Base-by-base conservation (phyloP, 2,113 vertebrate genomes). In the Corynorhinus townsendii region DNA sequence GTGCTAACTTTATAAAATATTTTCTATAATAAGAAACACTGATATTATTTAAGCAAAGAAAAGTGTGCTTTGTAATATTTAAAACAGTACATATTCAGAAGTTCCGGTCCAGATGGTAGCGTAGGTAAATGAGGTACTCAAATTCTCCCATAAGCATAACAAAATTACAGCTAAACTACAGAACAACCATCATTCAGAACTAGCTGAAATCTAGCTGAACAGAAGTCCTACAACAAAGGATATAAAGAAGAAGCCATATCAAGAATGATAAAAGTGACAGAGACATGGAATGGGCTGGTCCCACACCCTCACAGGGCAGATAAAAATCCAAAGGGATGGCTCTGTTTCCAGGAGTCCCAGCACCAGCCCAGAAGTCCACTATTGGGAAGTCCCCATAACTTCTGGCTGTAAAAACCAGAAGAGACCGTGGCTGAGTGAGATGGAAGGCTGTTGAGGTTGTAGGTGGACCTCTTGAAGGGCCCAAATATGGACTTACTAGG, bases 21-120 rank as follows among this genome's bases (percentile, higher is more conserved):
- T 94, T 89, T 56, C 86, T 93, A 90, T 85, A 95, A 62, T 71
- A 92, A 93, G 66, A 90, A 95, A 94, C 12, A 81, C 6, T 82
- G 54, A 68, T 81, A 59, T 76, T 89, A 69, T 62, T 62, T 80
- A 95, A 91, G 35, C 22, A 89, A 86, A 91, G 35, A 35, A 92
- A 92, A 97, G 89, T 47, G 45, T 86, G n/a, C 38, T 86, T 85
- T 80, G 11, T 86, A 79, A 86, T 84, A 93, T 83, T 82, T 95
- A 88, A 95, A 93, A 49, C 20, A 92, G 52, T 72, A 77, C 5
- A 75, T 93, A 92, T 66, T 86, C 77, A 89, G 45, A 49, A n/a
- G 9, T 49, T 76, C 9, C 4, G 16, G 73, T 33, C 73, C 45
- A 76, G 43, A 76, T 76, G 28, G 28, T n/a, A 9, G 28, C 30